Base-by-base conservation (phyloP, 2,888 invertebrate species). In the Cybosia mesomella region DNA sequence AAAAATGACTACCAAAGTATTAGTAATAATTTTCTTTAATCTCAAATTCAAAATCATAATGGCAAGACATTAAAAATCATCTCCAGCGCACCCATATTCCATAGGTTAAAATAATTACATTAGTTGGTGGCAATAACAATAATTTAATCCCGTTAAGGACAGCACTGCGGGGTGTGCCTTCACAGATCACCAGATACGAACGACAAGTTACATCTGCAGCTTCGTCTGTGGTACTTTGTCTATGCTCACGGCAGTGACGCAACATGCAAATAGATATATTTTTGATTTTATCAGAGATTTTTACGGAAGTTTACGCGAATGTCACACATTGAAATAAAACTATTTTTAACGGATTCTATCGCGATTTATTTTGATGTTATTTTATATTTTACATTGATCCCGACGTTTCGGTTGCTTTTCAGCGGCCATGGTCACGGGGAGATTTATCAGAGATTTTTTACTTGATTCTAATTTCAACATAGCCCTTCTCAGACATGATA, bases 81-180 rank as follows among this genome's bases (percentile, higher is more conserved):
- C 84, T 89, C 89, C 82, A 85, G 67, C n/a, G 68, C 76, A 68
- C 64, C 67, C 73, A 60, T 86, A 82, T 87, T 83, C 85, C 36
- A 64, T 71, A 82, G 85, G 81, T 87, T 91, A 90, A 92, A 91
- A 94, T 94, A 93, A 94, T 94, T 93, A 93, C 93, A 91, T 93
- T 91, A 92, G 89, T 93, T 91, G 89, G 89, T 87, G 89, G 92
- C 92, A 91, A 92, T 94, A 94, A 93, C 93, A 92, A 93, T 94
- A 94, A 91, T 89, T 93, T 87, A 83, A 83, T 85, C 84, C 79
- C 84, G 85, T 84, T 80, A 83, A 74, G 82, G 83, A 74, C 72
- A 81, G 80, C 80, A 77, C 83, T 84, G 81, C 85, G 87, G 85
- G 87, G 87, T 85, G 84, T 85, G 69, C 79, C 72, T 92, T 91